These are phyloP conservation scores for Oxyscelio sp. DNA, from an alignment of 2,888 invertebrate genomes.

Conservation along the genomic window DNA sequence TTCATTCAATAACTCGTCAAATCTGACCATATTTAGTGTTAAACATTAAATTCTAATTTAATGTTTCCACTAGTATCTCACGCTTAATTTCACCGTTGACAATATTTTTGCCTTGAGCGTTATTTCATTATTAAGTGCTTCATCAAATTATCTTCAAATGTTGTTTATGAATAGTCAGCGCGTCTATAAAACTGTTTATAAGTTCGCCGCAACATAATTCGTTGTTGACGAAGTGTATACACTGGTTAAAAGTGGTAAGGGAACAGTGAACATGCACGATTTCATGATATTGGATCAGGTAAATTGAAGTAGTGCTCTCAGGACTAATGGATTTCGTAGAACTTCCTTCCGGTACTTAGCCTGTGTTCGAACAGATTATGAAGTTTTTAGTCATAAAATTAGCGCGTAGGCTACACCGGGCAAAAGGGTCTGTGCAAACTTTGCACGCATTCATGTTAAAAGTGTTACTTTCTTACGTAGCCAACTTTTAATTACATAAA, in stretches of 20 bases:
- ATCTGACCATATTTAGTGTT: conserved; percentile 7
- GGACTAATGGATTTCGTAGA: conserved; percentile 84
- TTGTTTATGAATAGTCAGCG: conserved; percentile 9
- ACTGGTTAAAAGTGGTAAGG: conserved; percentile 1
- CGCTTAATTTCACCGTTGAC: conserved; percentile 18
- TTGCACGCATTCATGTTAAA: neutral
- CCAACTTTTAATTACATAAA: conserved; percentile 7
- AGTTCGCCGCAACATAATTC: conserved; percentile 11
- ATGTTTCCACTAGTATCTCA: conserved; percentile 23
- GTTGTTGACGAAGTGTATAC: conserved; percentile 15
- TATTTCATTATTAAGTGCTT: conserved; percentile 41
- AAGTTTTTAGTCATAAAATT: conserved; percentile 84
- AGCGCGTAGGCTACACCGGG: conserved; percentile 76
- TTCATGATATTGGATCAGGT: conserved; percentile 43
- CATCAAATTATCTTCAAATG: conserved; percentile 21
- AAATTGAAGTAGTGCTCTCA: conserved; percentile 19
- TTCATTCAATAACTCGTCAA: conserved; percentile 28
- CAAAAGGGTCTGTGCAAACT: conserved; percentile 32
- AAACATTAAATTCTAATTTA: neutral
- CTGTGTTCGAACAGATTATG: conserved; percentile 81
- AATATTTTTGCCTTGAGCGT: conserved; percentile 11
- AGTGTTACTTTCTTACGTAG: conserved; percentile 33
- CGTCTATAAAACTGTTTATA: neutral
- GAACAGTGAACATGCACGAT: conserved; percentile 28
- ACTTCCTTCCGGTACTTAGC: conserved; percentile 80